phyloP scores from a whole-genome alignment of 2,113 vertebrate species.

The Carassius gibelio region DNA sequence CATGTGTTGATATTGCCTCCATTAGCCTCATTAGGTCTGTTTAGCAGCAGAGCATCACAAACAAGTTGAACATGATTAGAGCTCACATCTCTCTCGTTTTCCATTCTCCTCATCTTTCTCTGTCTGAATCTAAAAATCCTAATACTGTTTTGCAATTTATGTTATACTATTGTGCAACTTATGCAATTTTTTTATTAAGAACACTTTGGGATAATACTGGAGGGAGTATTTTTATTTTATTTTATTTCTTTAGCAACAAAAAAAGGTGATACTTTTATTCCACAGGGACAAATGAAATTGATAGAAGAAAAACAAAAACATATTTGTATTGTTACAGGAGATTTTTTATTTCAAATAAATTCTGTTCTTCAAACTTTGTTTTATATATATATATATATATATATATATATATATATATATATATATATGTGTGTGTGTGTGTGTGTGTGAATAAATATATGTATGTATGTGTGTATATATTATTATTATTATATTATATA shows the following conservation, averaged over 20 bases:
- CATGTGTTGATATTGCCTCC: slow-evolving; percentile 44
- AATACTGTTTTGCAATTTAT: not conserved
- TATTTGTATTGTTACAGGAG: too few species aligned
- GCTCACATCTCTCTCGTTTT: slow-evolving; percentile 33
- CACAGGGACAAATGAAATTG: too few species aligned
- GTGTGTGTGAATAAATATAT: too few species aligned
- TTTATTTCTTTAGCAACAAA: not conserved
- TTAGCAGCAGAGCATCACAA: slow-evolving; percentile 51
- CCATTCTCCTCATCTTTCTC: slow-evolving; percentile 45
- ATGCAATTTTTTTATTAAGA: not conserved
- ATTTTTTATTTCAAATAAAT: too few species aligned
- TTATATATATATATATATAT: too few species aligned
- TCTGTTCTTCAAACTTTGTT: too few species aligned
- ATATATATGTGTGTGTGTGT: too few species aligned
- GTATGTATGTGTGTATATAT: too few species aligned
- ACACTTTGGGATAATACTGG: not conserved
- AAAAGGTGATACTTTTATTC: not conserved
- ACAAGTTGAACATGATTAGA: slow-evolving; percentile 45
- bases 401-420: too few species aligned
- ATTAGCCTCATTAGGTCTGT: slow-evolving; percentile 59
- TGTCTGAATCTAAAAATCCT: not conserved
- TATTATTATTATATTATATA: too few species aligned
- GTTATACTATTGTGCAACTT: not conserved
- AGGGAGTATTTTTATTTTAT: too few species aligned
- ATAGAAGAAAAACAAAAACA: too few species aligned